Conservation (phyloP, 2,888 invertebrate genomes). For the Macrosiphum euphorbiae region DNA sequence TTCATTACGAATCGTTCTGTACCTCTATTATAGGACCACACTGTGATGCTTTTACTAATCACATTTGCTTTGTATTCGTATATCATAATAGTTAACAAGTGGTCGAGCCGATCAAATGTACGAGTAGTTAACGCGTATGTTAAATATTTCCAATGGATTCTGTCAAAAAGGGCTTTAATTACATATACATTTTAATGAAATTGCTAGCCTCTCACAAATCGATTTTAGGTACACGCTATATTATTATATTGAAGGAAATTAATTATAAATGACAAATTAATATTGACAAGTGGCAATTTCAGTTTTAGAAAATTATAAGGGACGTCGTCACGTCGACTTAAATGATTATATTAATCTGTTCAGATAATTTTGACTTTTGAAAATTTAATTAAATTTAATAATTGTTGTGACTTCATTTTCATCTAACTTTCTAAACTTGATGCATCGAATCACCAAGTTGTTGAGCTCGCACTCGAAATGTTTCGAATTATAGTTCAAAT, state of each 20-base stretch:
- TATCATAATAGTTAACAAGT: background rate
- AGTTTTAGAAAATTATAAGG: conserved; percentile 10
- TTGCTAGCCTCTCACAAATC: background rate
- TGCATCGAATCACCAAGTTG: background rate
- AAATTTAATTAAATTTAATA: background rate
- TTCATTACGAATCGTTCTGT: background rate
- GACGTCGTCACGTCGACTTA: background rate
- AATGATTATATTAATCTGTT: background rate
- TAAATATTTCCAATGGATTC: background rate
- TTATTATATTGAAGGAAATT: background rate
- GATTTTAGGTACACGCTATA: background rate
- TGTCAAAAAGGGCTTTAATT: background rate
- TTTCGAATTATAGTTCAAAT: background rate
- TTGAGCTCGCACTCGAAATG: background rate
- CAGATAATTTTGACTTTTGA: background rate
- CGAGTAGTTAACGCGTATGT: background rate
- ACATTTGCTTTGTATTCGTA: background rate
- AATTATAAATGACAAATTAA: conserved; percentile 8
- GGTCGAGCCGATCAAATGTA: background rate
- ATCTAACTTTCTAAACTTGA: background rate
- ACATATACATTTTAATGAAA: background rate
- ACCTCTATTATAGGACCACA: background rate
- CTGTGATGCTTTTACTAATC: background rate
- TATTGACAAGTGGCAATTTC: background rate
- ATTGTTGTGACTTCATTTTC: background rate